Evolutionary conservation across 2,888 invertebrate species (phyloP).

Genomic region (Abrostola tripartita): DNA sequence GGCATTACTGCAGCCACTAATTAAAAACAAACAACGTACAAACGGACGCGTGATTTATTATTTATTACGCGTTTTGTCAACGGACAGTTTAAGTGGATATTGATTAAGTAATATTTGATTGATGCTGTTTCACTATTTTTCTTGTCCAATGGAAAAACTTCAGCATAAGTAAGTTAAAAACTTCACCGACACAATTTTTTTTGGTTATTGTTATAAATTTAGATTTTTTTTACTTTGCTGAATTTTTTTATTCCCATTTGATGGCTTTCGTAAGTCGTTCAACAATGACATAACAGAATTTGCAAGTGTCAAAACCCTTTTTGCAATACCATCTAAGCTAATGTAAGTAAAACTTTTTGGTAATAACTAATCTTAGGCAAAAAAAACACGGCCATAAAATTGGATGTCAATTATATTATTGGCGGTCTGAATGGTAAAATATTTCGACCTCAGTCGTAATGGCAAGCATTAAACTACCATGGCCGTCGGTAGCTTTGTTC

Average conservation of each 20-base stretch:
- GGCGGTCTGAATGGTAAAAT: neutral
- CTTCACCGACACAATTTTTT: too few species aligned
- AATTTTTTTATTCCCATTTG: too few species aligned
- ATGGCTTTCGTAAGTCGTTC: too few species aligned
- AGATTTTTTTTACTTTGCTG: too few species aligned
- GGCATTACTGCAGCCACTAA: slow-evolving; percentile 66
- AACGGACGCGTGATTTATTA: slow-evolving; percentile 59
- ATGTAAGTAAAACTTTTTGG: too few species aligned
- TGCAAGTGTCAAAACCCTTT: too few species aligned
- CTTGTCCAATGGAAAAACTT: neutral
- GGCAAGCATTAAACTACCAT: slow-evolving; percentile 71
- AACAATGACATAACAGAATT: too few species aligned
- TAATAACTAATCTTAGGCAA: too few species aligned
- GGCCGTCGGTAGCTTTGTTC: slow-evolving; percentile 68
- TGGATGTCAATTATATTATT: neutral
- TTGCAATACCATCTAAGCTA: too few species aligned
- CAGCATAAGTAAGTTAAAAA: neutral
- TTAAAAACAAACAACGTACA: slow-evolving; percentile 81
- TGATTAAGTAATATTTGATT: slow-evolving; percentile 47
- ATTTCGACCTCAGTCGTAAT: slow-evolving; percentile 11
- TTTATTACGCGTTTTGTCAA: slow-evolving; percentile 54
- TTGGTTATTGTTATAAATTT: too few species aligned
- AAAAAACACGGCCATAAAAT: neutral
- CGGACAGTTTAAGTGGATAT: slow-evolving; percentile 43
- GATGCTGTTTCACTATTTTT: slow-evolving; percentile 25